Evolutionary conservation across 2,888 invertebrate species (phyloP).

Genomic region (Aphodius sticticus): DNA sequence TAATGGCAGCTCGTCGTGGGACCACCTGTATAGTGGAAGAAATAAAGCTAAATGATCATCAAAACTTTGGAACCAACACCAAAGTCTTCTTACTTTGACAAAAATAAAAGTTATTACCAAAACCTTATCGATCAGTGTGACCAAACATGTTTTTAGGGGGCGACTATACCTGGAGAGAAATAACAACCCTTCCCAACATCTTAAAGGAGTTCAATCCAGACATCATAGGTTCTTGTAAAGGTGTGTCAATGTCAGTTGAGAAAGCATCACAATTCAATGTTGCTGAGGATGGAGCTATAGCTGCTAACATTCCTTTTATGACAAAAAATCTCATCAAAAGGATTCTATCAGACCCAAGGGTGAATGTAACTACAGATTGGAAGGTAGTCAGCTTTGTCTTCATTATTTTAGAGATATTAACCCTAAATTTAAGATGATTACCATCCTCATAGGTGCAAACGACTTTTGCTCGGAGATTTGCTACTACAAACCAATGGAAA

Average conservation of each 20-base stretch:
- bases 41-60: too few species aligned
- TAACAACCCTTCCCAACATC: constrained; percentile 67
- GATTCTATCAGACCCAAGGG: constrained; percentile 63
- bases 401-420: constrained; percentile 10
- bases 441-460: constrained; percentile 68
- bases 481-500: constrained; percentile 57
- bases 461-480: constrained; percentile 70
- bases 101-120: too few species aligned
- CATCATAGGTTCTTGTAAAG: constrained; percentile 67
- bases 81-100: too few species aligned
- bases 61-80: too few species aligned
- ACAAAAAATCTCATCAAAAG: constrained; percentile 64
- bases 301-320: constrained; percentile 66
- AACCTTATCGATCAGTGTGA: too few species aligned
- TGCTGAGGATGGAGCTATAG: constrained; percentile 68
- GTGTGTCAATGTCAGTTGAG: constrained; percentile 61
- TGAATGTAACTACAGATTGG: constrained; percentile 68
- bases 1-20: too few species aligned
- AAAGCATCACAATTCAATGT: constrained; percentile 65
- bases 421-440: constrained; percentile 59
- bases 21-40: too few species aligned
- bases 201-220: constrained; percentile 71
- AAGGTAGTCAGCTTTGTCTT: constrained; percentile 61
- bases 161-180: constrained; percentile 63
- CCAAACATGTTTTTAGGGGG: constrained; percentile 52